A percentile compares a stretch with the other conserved stretches of the same genome.
Evolutionary conservation across 2,888 invertebrate species (phyloP).

Genomic region (Disparrhopalites patrizii): DNA sequence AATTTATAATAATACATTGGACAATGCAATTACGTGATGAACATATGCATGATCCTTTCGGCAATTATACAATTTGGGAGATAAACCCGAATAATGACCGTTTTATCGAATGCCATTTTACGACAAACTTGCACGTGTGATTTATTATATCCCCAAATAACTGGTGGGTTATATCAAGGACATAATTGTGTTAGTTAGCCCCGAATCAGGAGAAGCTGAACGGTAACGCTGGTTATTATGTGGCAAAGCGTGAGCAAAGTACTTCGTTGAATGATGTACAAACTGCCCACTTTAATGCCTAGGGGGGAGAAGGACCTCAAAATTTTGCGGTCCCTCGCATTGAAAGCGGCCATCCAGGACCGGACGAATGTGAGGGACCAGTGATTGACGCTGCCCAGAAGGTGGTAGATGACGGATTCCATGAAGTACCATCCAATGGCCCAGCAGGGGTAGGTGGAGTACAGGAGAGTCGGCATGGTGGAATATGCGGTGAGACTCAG

Average conservation of each 20-base stretch:
- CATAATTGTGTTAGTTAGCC: no score
- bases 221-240: constrained; percentile 3
- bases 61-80: no score
- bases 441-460: neutral
- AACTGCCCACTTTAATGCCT: neutral
- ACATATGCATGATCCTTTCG: no score
- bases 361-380: neutral
- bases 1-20: no score
- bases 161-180: no score
- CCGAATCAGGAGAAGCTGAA: neutral
- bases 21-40: no score
- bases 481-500: neutral
- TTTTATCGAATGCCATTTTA: no score
- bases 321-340: neutral
- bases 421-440: neutral
- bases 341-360: constrained; percentile 1
- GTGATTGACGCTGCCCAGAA: constrained; percentile 3
- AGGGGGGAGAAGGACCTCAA: neutral
- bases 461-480: neutral
- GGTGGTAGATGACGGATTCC: neutral
- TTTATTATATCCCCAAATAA: no score
- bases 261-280: constrained; percentile 1
- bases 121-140: no score
- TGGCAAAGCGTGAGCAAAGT: neutral
- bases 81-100: no score